Evolutionary conservation across 2,888 invertebrate species (phyloP).

Genomic region (Pediacus dermestoides): DNA sequence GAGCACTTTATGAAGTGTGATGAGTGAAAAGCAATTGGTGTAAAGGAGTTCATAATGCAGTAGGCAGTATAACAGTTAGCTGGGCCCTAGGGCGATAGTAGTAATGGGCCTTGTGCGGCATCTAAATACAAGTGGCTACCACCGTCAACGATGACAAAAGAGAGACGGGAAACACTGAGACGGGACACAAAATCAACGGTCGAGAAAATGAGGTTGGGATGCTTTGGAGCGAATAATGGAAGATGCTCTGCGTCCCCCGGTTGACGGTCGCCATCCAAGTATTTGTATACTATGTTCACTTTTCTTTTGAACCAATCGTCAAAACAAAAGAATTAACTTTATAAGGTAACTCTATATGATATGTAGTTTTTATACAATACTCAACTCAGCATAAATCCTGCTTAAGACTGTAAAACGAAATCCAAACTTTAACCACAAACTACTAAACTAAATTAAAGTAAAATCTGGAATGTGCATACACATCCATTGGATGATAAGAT

Average conservation of each 20-base stretch:
- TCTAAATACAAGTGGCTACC: slow-evolving; percentile 38
- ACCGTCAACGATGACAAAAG: slow-evolving; percentile 30
- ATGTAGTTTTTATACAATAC: no score
- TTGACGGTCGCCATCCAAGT: slow-evolving; percentile 31
- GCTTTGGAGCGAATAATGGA: slow-evolving; percentile 53
- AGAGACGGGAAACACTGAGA: slow-evolving; percentile 37
- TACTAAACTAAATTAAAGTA: no score
- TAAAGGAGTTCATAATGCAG: slow-evolving; percentile 35
- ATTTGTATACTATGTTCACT: slow-evolving; percentile 31
- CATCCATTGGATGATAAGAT: no score
- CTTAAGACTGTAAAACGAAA: no score
- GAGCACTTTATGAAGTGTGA: slow-evolving; percentile 26
- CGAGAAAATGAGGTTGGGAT: slow-evolving; percentile 58
- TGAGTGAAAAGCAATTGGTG: slow-evolving; percentile 33
- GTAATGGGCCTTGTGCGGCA: slow-evolving; percentile 34
- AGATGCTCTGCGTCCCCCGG: slow-evolving; percentile 42
- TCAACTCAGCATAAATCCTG: no score
- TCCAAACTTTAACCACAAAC: no score
- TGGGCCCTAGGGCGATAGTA: slow-evolving; percentile 29
- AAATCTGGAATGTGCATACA: no score
- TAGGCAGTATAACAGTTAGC: slow-evolving; percentile 36
- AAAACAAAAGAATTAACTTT: slow-evolving; percentile 32
- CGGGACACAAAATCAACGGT: slow-evolving; percentile 53
- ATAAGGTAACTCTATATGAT: no score
- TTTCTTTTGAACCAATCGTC: slow-evolving; percentile 25